These are phyloP conservation scores for Okamejei kenojei DNA, from an alignment of 2,797 vertebrate genomes.

Conservation along the genomic window DNA sequence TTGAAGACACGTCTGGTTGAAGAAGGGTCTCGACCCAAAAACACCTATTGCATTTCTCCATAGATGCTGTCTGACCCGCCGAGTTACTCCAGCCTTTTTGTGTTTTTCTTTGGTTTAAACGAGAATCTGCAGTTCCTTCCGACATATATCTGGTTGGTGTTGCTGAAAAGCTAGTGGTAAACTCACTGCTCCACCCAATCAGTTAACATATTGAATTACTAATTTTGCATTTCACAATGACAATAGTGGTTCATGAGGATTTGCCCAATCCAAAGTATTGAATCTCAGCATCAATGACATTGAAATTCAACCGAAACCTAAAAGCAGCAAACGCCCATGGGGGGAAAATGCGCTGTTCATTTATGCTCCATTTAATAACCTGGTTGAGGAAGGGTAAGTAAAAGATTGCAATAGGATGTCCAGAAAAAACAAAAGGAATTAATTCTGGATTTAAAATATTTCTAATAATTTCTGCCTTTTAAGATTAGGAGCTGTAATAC, in stretches of 20 bases:
- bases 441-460: background rate
- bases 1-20: background rate
- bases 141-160: background rate
- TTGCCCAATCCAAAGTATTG: background rate
- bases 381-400: background rate
- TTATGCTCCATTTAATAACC: slow-evolving; percentile 8
- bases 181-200: background rate
- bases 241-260: background rate
- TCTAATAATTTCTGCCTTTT: background rate
- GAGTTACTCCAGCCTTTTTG: too few relatives aligned
- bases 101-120: too few relatives aligned
- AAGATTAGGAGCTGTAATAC: background rate
- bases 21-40: too few relatives aligned
- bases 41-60: too few relatives aligned
- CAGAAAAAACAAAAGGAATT: background rate
- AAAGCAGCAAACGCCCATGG: background rate
- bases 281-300: background rate
- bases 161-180: background rate
- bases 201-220: background rate
- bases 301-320: background rate
- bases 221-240: background rate
- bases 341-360: background rate
- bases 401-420: background rate
- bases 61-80: too few relatives aligned
- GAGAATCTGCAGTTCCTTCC: too few relatives aligned